Conservation (phyloP, 2,113 vertebrate genomes). For the Paracanthobrama guichenoti region DNA sequence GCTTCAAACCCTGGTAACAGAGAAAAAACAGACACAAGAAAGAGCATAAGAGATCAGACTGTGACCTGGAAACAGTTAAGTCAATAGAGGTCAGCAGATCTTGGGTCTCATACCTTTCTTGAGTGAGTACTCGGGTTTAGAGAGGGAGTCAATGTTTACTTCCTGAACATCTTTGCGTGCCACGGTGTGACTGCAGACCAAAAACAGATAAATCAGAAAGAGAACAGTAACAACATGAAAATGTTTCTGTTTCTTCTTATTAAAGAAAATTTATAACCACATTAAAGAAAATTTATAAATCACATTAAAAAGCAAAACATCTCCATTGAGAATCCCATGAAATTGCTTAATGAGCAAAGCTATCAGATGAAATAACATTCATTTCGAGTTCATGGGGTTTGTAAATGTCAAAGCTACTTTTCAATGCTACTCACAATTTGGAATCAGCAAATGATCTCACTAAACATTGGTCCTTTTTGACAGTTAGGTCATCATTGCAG, state of each 20-base stretch:
- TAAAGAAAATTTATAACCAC: background rate
- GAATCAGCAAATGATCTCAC: constrained; percentile 92
- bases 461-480: constrained; percentile 98
- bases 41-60: background rate
- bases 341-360: constrained; percentile 2
- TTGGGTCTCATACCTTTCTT: constrained; percentile 80
- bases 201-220: constrained; percentile 23
- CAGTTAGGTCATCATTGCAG: constrained; percentile 89
- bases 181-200: constrained; percentile 80
- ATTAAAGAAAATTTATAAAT: too few species aligned
- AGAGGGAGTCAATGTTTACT: constrained; percentile 74
- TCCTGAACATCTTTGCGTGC: constrained; percentile 86
- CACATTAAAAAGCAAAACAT: background rate
- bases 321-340: background rate
- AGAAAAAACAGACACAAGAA: constrained; percentile 16
- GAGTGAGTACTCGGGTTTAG: constrained; percentile 77
- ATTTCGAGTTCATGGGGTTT: background rate
- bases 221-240: constrained; percentile 1
- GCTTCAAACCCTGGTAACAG: constrained; percentile 79
- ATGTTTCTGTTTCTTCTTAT: background rate
- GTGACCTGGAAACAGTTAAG: background rate
- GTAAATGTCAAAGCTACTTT: background rate
- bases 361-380: background rate
- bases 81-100: background rate
- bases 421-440: constrained; percentile 88